A percentile compares a stretch with the other conserved stretches of the same genome.
These are phyloP conservation scores for Thereva nobilitata DNA, from an alignment of 2,888 invertebrate genomes.

Conservation along the genomic window DNA sequence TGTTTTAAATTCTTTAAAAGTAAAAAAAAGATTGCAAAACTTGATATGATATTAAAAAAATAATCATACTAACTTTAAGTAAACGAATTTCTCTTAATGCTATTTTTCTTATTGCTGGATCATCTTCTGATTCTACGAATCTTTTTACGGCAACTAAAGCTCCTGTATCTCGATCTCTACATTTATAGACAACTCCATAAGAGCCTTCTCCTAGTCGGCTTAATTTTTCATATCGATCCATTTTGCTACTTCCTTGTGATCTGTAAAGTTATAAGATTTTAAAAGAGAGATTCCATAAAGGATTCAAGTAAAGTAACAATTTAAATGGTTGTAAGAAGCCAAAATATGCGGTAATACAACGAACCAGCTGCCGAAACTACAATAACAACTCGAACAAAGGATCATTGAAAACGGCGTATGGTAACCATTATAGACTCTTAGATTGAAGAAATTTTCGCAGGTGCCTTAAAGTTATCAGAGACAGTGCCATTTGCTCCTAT, in stretches of 20 bases:
- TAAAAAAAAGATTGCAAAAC: constrained; percentile 40
- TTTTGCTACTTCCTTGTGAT: constrained; percentile 81
- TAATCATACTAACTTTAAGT: constrained; percentile 72
- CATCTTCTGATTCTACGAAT: constrained; percentile 96
- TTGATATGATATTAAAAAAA: constrained; percentile 28
- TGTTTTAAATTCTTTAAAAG: constrained; percentile 88
- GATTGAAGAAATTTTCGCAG: no score
- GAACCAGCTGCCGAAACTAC: no score
- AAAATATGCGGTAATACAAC: no score
- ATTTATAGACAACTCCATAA: constrained; percentile 95
- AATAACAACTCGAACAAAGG: no score
- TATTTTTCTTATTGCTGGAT: constrained; percentile 94
- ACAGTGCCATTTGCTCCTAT: no score
- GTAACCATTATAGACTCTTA: no score
- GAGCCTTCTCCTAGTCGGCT: constrained; percentile 94
- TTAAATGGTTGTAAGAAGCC: neutral
- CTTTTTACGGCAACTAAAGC: constrained; percentile 96
- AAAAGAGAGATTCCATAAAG: neutral
- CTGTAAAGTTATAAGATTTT: constrained; percentile 58
- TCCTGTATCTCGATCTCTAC: constrained; percentile 91
- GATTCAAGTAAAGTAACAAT: neutral
- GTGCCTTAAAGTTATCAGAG: no score
- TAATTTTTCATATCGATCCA: constrained; percentile 94
- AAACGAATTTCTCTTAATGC: constrained; percentile 92
- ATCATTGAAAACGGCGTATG: no score